Conservation (phyloP, 2,888 invertebrate genomes). For the Salticus scenicus region DNA sequence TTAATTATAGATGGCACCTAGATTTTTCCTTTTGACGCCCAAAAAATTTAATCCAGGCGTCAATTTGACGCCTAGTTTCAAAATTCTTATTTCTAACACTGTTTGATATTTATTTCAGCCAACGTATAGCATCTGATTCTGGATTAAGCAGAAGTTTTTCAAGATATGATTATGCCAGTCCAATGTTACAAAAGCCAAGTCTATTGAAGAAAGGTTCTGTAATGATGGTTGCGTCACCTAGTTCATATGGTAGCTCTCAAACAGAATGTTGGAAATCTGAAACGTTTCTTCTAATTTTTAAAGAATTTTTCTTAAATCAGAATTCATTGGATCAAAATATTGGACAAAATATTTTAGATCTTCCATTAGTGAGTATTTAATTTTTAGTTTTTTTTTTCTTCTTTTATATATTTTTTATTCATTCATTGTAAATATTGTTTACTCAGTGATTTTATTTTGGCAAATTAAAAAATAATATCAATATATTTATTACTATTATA, state of each 20-base stretch:
- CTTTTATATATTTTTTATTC: no score
- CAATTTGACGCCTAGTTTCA: no score
- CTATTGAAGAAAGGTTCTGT: slow-evolving; percentile 47
- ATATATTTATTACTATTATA: no score
- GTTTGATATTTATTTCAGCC: slow-evolving; percentile 20
- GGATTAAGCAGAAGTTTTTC: slow-evolving; percentile 11
- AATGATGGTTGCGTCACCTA: slow-evolving; percentile 35
- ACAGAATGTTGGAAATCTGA: slow-evolving; percentile 88
- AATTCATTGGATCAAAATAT: slow-evolving; percentile 38
- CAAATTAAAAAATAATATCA: no score
- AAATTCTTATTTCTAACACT: no score
- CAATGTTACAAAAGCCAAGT: slow-evolving; percentile 39
- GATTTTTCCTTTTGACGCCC: no score
- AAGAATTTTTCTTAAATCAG: slow-evolving; percentile 87
- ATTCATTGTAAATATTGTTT: no score
- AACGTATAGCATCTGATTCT: slow-evolving; percentile 12
- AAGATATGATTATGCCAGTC: slow-evolving; percentile 37
- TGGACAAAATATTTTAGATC: slow-evolving; percentile 18
- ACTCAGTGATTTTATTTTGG: no score
- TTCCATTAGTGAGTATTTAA: slow-evolving; percentile 28
- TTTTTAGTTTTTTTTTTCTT: no score
- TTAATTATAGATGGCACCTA: no score
- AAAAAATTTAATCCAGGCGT: no score
- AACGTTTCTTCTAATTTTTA: slow-evolving; percentile 86
- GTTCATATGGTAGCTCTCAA: slow-evolving; percentile 20